A percentile compares a stretch with the other conserved stretches of the same genome.
These are phyloP conservation scores for Phasianus colchicus DNA, from an alignment of 2,113 vertebrate genomes.

Conservation along the genomic window DNA sequence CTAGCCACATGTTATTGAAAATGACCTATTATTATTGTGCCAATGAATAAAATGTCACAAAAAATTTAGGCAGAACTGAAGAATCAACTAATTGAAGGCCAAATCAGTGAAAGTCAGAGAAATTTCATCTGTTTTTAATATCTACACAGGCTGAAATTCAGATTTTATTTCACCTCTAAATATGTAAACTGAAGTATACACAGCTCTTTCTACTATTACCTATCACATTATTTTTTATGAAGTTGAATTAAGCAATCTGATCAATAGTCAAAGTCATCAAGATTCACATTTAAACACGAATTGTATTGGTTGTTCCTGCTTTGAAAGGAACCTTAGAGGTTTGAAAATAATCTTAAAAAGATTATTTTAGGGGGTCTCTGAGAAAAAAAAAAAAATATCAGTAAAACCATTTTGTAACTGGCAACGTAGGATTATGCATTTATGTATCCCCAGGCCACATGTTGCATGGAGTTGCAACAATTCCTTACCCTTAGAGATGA, in stretches of 20 bases:
- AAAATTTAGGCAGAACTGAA: slow-evolving; percentile 61
- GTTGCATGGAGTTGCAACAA: neutral
- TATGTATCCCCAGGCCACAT: neutral
- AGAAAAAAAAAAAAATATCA: neutral
- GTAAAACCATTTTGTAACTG: neutral
- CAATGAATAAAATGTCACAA: slow-evolving; percentile 59
- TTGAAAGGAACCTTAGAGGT: neutral
- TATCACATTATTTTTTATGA: neutral
- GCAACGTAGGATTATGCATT: neutral
- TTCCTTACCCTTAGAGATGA: neutral
- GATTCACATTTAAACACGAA: neutral
- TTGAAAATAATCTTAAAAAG: neutral
- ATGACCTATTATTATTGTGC: slow-evolving; percentile 52
- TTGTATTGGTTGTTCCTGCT: neutral
- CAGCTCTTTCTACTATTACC: neutral
- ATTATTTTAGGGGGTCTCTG: neutral
- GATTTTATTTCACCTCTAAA: slow-evolving; percentile 35
- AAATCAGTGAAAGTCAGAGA: slow-evolving; percentile 52
- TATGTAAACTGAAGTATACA: neutral
- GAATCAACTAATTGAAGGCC: slow-evolving; percentile 54
- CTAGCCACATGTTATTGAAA: slow-evolving; percentile 60
- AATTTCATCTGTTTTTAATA: slow-evolving; percentile 61
- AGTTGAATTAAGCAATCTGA: neutral
- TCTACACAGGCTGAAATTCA: slow-evolving; percentile 24
- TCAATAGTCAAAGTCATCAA: neutral